Evolutionary conservation across 2,888 invertebrate species (phyloP).

Genomic region (Xanthorhoe spadicearia): DNA sequence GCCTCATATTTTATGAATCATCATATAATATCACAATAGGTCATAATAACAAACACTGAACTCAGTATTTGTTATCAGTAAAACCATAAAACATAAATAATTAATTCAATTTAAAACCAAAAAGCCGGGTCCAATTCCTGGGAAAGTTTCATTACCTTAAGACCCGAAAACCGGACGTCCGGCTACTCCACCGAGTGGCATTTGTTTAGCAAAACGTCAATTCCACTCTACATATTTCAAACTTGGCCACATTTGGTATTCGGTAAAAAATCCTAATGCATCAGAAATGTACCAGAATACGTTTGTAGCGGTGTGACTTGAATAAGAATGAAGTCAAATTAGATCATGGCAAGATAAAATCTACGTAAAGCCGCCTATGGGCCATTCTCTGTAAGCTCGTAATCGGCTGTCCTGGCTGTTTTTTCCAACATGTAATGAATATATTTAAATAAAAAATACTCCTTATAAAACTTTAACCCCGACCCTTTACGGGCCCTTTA

Average conservation of each 20-base stretch:
- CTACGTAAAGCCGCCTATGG: slow-evolving; percentile 53
- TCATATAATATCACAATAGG: no score
- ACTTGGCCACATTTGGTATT: slow-evolving; percentile 48
- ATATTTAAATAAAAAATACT: no score
- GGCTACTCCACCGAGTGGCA: slow-evolving; percentile 7
- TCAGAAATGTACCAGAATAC: slow-evolving; percentile 75
- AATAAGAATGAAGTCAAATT: slow-evolving; percentile 81
- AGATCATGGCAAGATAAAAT: slow-evolving; percentile 72
- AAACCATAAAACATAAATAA: neutral
- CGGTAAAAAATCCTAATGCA: slow-evolving; percentile 70
- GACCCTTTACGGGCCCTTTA: no score
- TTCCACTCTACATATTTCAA: slow-evolving; percentile 47
- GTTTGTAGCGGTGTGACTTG: slow-evolving; percentile 70
- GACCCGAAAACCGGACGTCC: slow-evolving; percentile 12
- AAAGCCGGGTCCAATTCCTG: neutral
- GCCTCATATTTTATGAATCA: no score
- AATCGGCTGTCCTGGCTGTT: no score
- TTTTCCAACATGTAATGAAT: no score
- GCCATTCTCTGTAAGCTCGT: no score
- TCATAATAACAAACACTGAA: neutral
- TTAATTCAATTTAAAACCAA: neutral
- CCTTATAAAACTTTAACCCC: no score
- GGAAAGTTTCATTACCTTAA: neutral
- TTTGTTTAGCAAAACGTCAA: slow-evolving; percentile 42
- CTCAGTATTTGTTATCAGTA: no score